These are phyloP conservation scores for Notoglanidium macrostoma DNA, from an alignment of 2,797 vertebrate species.

Conservation along the genomic window DNA sequence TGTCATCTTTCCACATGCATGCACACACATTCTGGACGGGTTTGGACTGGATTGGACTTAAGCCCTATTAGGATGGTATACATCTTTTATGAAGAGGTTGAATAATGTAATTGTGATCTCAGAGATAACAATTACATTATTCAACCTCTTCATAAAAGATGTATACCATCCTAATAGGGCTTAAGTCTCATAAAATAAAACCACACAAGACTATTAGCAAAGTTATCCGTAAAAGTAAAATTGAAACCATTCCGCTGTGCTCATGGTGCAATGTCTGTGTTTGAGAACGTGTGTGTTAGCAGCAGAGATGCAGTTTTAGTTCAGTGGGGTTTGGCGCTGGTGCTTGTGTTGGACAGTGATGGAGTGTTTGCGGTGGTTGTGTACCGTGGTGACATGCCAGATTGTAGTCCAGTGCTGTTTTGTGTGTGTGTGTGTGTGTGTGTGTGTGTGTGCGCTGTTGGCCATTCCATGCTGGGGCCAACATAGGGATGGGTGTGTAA, in stretches of 20 bases:
- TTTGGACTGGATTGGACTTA: too few species aligned
- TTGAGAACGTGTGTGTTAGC: neutral
- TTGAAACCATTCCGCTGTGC: neutral
- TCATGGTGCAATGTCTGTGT: neutral
- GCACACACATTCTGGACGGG: neutral
- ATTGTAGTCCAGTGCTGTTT: constrained; percentile 11
- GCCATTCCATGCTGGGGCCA: constrained; percentile 59
- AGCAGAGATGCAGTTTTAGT: constrained; percentile 12
- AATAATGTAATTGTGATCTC: neutral
- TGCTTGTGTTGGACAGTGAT: constrained; percentile 30
- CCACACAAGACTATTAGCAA: neutral
- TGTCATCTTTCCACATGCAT: neutral
- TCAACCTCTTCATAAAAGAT: neutral
- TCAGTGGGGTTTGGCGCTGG: constrained; percentile 4
- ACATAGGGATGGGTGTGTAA: constrained; percentile 52
- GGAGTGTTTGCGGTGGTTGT: constrained; percentile 25
- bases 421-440: constrained; percentile 5
- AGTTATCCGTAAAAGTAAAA: neutral
- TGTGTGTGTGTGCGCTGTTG: constrained; percentile 36
- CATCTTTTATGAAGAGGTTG: neutral
- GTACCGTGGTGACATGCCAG: constrained; percentile 37
- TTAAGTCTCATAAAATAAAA: neutral
- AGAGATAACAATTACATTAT: neutral
- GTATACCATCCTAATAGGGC: neutral
- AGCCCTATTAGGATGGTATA: neutral